Evolutionary conservation across 2,113 vertebrate genomes (phyloP), one percentile per base, ranked within the genome.

Genomic region (Percina caprodes): DNA sequence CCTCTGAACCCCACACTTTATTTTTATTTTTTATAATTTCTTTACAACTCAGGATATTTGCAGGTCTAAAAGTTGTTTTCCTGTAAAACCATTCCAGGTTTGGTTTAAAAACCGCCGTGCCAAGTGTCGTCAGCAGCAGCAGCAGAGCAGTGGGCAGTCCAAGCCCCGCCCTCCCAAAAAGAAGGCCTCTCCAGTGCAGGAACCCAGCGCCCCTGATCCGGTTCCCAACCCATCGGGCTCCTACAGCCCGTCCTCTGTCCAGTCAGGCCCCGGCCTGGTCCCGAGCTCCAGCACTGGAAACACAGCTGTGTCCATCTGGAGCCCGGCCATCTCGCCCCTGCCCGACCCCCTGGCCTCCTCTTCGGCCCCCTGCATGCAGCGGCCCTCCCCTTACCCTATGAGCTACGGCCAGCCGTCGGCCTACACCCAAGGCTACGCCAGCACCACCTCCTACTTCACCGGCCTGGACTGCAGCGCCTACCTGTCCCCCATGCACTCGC

Each of bases 51-150:
- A 9, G 69, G 16, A 14, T 3, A 13, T 21, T 11, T 23, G 19
- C 30, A 23, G 19, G 18, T 59, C 39, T 59, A 8, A 12, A 19
- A 2, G 11, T 5, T 42, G 13, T 39, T 33, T 46, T 65, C 10
- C n/a, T 13, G 45, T 35, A 10, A 19, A 48, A 0, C 61, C 11
- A 59, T 5, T 58, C 49, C 81, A 96, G 95, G 95, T 96, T 3
- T 97, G 96, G 96, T 96, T 96, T 85, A 97, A 96, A 83, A 96
- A 97, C 89, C 95, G 96, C 2, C 93, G 96, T 1, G 96, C 96
- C 75, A 97, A 97, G 76, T 97, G 96, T 72, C 96, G 96, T 8
- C 96, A 96, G 77, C 95, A 96, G 87, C 95, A 95, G 86, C 96
- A 96, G 87, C 96, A 96, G 79, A 95, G 95, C 90, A 96, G 88